Evolutionary conservation across 2,888 invertebrate species (phyloP).

Genomic region (Exephanes ischioxanthus): DNA sequence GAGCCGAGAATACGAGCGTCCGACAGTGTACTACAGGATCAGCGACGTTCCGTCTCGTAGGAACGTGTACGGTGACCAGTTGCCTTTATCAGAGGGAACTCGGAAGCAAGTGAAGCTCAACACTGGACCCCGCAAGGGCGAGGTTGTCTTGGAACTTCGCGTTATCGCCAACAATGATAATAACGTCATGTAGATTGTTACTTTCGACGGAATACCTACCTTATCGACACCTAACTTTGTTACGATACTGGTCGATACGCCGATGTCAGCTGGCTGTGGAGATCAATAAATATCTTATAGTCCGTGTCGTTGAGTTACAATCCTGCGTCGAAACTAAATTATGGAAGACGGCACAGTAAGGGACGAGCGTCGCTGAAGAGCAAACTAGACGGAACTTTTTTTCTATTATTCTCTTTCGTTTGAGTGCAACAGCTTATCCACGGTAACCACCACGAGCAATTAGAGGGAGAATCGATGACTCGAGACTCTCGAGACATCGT

Average conservation of each 20-base stretch:
- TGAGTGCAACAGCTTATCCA: conserved; percentile 34
- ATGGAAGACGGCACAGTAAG: neutral
- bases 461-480: conserved; percentile 42
- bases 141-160: conserved; percentile 80
- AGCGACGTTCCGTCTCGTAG: conserved; percentile 73
- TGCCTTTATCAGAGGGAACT: conserved; percentile 72
- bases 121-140: conserved; percentile 75
- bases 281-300: neutral
- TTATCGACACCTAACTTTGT: no score
- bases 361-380: neutral
- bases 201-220: no score
- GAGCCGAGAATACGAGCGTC: conserved; percentile 72
- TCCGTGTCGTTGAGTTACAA: neutral
- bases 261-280: no score
- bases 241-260: no score
- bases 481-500: conserved; percentile 38
- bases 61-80: conserved; percentile 71
- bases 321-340: no score
- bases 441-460: conserved; percentile 28
- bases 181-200: conserved; percentile 25
- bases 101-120: conserved; percentile 75
- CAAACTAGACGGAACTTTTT: neutral
- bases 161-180: conserved; percentile 80
- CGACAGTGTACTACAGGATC: conserved; percentile 74
- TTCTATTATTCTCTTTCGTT: conserved; percentile 21